These are phyloP conservation scores for Zaprionus lachaisei DNA, from an alignment of 1,140 invertebrate species.

Conservation along the genomic window DNA sequence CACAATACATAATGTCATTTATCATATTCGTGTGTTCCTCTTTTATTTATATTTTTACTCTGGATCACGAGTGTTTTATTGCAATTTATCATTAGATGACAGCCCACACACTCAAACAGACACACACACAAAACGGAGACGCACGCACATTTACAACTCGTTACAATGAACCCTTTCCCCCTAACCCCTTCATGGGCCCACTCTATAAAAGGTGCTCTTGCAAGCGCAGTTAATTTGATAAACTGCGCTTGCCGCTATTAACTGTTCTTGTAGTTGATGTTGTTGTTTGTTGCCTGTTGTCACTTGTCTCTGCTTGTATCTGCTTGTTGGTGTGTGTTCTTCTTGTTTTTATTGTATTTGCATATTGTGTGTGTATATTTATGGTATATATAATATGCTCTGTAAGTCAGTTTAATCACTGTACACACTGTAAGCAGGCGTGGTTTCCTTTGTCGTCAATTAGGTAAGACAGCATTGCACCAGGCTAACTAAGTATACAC, in stretches of 20 bases:
- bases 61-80: slow-evolving; percentile 79
- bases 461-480: background rate
- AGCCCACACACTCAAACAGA: slow-evolving; percentile 54
- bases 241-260: slow-evolving; percentile 74
- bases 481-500: background rate
- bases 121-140: slow-evolving; percentile 26
- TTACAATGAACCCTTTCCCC: slow-evolving; percentile 45
- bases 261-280: slow-evolving; percentile 47
- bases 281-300: slow-evolving; percentile 51
- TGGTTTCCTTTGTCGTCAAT: slow-evolving; percentile 2
- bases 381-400: background rate
- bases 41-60: slow-evolving; percentile 42
- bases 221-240: slow-evolving; percentile 74
- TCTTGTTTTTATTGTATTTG: slow-evolving; percentile 10
- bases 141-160: slow-evolving; percentile 68
- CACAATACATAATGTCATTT: slow-evolving; percentile 71
- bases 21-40: slow-evolving; percentile 63
- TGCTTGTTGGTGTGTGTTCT: slow-evolving; percentile 15
- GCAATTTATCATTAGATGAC: slow-evolving; percentile 78
- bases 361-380: background rate
- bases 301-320: slow-evolving; percentile 40
- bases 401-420: background rate
- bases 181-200: slow-evolving; percentile 4
- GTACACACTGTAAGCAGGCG: background rate
- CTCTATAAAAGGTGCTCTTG: slow-evolving; percentile 38